phyloP scores from a whole-genome alignment of 2,797 vertebrate species.

The Dromococcyx pavoninus region DNA sequence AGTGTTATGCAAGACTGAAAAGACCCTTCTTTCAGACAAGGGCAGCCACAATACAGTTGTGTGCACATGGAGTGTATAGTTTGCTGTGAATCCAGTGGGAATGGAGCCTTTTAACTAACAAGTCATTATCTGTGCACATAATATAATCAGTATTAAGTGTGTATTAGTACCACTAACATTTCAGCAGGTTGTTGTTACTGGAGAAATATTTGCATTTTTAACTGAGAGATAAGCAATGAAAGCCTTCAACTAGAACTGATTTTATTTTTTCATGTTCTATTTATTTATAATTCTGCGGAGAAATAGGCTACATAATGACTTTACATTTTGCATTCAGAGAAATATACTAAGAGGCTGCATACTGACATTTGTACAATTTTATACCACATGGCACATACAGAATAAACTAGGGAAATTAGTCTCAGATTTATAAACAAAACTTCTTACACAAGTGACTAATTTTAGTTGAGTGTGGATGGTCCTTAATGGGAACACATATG shows the following conservation, averaged over 20 bases:
- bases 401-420: slow-evolving; percentile 65
- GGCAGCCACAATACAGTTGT: not conserved
- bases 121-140: not conserved
- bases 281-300: slow-evolving; percentile 30
- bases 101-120: not conserved
- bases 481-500: slow-evolving; percentile 68
- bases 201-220: slow-evolving; percentile 8
- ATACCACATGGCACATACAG: not conserved
- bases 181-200: not conserved
- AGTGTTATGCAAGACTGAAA: not conserved
- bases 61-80: not conserved
- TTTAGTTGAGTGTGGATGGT: slow-evolving; percentile 50
- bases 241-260: not conserved
- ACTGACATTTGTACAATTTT: slow-evolving; percentile 52
- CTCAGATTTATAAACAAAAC: slow-evolving; percentile 72
- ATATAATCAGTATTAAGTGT: not conserved
- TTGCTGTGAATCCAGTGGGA: not conserved
- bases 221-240: not conserved
- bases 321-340: not conserved
- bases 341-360: not conserved
- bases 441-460: slow-evolving; percentile 59
- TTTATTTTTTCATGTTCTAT: not conserved
- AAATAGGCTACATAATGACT: slow-evolving; percentile 24
- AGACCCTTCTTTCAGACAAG: not conserved
- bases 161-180: not conserved